Percentiles rank a stretch among this genome's conserved stretches.
phyloP scores from a whole-genome alignment of 2,797 vertebrate genomes.

The Mus minutoides region DNA sequence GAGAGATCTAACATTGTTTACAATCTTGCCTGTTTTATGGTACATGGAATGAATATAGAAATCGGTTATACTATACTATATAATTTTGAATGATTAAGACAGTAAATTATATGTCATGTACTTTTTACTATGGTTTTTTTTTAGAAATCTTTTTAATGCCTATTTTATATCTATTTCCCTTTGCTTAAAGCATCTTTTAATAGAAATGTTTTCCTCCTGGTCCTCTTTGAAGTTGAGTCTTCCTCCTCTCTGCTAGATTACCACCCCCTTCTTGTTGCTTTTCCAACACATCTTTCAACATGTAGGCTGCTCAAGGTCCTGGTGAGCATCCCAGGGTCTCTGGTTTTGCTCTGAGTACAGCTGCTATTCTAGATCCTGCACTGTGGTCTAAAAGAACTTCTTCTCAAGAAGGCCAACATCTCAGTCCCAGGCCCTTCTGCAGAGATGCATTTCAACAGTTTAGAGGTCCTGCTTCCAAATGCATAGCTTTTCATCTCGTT shows the following conservation, averaged over 20 bases:
- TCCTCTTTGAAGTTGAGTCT: background rate
- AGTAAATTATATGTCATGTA: background rate
- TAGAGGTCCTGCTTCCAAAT: background rate
- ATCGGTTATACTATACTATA: background rate
- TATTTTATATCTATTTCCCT: background rate
- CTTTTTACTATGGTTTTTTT: background rate
- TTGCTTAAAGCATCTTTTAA: background rate
- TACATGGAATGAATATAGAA: background rate
- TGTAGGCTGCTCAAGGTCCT: background rate
- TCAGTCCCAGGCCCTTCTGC: background rate
- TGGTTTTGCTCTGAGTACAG: constrained; percentile 24
- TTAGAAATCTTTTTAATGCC: background rate
- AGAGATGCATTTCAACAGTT: constrained; percentile 24
- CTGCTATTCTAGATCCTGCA: background rate
- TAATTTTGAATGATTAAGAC: background rate
- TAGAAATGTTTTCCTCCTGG: background rate
- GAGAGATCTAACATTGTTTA: background rate
- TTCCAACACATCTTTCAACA: constrained; percentile 59
- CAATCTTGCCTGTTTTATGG: background rate
- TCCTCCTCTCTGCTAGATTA: background rate
- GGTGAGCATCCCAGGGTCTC: constrained; percentile 41
- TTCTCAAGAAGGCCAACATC: background rate
- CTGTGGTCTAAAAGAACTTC: constrained; percentile 10
- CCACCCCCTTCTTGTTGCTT: background rate
- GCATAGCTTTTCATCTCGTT: constrained; percentile 32